Evolutionary conservation across 1,140 invertebrate species (phyloP).

Genomic region (Papilio polytes): DNA sequence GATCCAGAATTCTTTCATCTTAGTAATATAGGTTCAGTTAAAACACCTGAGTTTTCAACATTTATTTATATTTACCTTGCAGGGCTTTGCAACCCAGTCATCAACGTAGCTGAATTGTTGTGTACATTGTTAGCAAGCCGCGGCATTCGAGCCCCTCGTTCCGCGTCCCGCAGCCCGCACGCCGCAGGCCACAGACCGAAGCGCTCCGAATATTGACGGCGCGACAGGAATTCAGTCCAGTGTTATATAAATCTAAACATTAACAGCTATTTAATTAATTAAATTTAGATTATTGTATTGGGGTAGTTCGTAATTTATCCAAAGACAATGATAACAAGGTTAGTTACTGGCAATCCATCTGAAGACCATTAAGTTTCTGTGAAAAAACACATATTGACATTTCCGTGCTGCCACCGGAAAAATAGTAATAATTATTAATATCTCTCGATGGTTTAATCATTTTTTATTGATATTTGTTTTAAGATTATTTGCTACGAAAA

Average conservation of each 20-base stretch:
- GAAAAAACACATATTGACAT: neutral
- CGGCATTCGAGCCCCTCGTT: neutral
- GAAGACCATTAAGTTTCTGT: neutral
- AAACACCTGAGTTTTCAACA: neutral
- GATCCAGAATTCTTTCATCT: neutral
- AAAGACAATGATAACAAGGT: neutral
- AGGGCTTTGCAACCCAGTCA: neutral
- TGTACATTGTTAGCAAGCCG: neutral
- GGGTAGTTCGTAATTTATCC: neutral
- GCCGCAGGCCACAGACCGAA: neutral
- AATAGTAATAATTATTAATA: no score
- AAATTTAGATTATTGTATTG: no score
- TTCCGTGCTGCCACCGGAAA: no score
- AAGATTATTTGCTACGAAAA: no score
- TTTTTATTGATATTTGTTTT: no score
- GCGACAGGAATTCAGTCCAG: neutral
- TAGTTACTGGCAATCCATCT: neutral
- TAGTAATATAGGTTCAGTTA: neutral
- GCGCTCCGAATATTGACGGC: neutral
- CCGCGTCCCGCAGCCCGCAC: neutral
- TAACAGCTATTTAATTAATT: neutral
- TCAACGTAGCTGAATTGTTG: neutral
- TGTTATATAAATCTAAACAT: slow-evolving; percentile 12
- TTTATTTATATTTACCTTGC: neutral
- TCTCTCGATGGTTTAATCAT: no score